These are phyloP conservation scores for Zaprionus africanus DNA, from an alignment of 1,140 invertebrate species.

Conservation along the genomic window DNA sequence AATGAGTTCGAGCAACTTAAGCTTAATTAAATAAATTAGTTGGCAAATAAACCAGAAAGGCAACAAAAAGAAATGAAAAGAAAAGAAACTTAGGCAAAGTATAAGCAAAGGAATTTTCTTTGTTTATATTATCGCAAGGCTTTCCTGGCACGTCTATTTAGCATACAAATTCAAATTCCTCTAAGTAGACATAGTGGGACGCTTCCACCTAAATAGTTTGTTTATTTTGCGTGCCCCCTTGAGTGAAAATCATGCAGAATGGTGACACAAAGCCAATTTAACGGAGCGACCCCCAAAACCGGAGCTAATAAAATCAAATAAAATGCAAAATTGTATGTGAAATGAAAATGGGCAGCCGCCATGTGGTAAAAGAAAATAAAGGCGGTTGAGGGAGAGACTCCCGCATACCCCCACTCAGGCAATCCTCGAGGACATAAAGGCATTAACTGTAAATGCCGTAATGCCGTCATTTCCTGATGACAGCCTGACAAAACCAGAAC, in stretches of 20 bases:
- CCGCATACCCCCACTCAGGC: constrained; percentile 14
- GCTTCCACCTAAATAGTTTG: constrained; percentile 25
- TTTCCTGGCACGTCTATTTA: constrained; percentile 31
- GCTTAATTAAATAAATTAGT: constrained; percentile 11
- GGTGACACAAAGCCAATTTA: not conserved
- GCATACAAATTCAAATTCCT: constrained; percentile 42
- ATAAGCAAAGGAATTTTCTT: not conserved
- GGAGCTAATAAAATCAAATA: constrained; percentile 72
- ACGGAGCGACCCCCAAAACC: not conserved
- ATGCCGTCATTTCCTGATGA: constrained; percentile 80
- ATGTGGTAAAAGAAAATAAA: constrained; percentile 29
- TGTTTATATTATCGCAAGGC: not conserved
- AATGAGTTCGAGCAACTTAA: not conserved
- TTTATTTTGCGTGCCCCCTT: constrained; percentile 21
- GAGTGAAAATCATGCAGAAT: constrained; percentile 1
- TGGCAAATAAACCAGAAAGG: constrained; percentile 5
- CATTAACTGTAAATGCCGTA: constrained; percentile 80
- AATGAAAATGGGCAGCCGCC: constrained; percentile 40
- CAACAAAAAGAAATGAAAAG: not conserved
- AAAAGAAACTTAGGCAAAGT: not conserved
- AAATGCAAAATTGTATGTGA: constrained; percentile 69
- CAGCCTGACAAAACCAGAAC: constrained; percentile 47
- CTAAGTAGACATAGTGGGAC: constrained; percentile 4
- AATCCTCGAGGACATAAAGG: constrained; percentile 75
- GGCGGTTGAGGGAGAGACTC: no score